A percentile compares a stretch with the other conserved stretches of the same genome.
Evolutionary conservation across 2,888 invertebrate species (phyloP).

Genomic region (Thyatira batis): DNA sequence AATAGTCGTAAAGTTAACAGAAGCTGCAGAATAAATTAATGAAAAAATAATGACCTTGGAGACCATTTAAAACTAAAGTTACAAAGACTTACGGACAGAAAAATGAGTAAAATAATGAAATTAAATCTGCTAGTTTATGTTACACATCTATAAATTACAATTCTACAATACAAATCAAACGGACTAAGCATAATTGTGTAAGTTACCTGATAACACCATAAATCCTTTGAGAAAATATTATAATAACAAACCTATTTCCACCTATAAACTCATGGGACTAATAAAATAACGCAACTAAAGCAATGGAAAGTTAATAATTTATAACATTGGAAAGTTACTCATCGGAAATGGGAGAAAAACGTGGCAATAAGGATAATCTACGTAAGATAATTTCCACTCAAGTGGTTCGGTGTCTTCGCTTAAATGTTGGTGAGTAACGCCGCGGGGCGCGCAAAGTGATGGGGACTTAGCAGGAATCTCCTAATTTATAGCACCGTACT

Average conservation of each 20-base stretch:
- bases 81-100: too few species aligned
- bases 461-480: constrained; percentile 80
- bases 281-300: background rate
- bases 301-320: background rate
- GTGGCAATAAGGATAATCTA: constrained; percentile 62
- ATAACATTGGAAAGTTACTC: constrained; percentile 2
- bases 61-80: too few species aligned
- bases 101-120: too few species aligned
- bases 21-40: too few species aligned
- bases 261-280: background rate
- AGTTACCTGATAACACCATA: too few species aligned
- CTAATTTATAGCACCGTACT: constrained; percentile 76
- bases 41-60: too few species aligned
- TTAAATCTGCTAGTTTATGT: too few species aligned
- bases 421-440: constrained; percentile 63
- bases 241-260: background rate
- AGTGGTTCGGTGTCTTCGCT: constrained; percentile 67
- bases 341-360: constrained; percentile 51
- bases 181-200: too few species aligned
- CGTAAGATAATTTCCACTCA: constrained; percentile 71
- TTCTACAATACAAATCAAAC: too few species aligned
- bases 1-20: too few species aligned
- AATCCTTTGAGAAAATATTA: background rate
- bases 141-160: too few species aligned
- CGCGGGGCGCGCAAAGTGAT: constrained; percentile 72